Evolutionary conservation across 2,888 invertebrate species (phyloP).

Genomic region (Tachina grossa): DNA sequence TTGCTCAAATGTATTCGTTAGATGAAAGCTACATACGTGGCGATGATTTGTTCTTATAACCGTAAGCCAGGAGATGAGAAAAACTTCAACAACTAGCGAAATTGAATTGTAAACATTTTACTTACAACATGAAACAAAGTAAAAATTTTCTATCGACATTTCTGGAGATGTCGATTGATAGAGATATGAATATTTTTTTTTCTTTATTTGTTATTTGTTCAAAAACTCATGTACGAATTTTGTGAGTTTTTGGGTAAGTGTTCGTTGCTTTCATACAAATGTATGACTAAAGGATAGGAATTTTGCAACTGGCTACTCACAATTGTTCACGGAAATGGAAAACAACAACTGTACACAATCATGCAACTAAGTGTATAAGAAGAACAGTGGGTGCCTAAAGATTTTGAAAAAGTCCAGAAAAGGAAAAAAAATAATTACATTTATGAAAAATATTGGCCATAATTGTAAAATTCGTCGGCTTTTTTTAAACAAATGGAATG

Average conservation of each 20-base stretch:
- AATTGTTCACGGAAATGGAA: conserved; percentile 27
- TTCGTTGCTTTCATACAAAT: not conserved
- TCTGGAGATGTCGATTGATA: conserved; percentile 12
- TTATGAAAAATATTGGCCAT: too few species aligned
- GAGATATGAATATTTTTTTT: conserved; percentile 3
- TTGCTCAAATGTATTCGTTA: not conserved
- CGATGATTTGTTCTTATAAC: conserved; percentile 7
- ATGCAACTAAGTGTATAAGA: not conserved
- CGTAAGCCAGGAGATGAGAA: not conserved
- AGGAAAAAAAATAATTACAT: not conserved
- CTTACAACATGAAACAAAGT: not conserved
- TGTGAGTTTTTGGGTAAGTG: not conserved
- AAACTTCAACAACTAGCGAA: conserved; percentile 3
- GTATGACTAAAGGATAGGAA: conserved; percentile 14
- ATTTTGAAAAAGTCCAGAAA: not conserved
- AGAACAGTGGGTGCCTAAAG: not conserved
- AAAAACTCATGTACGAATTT: conserved; percentile 13
- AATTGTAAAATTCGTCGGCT: too few species aligned
- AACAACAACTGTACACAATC: conserved; percentile 3
- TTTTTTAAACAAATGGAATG: too few species aligned
- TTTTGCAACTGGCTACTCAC: conserved; percentile 30
- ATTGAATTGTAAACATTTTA: conserved; percentile 53
- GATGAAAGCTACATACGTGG: conserved; percentile 34
- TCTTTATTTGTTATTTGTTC: conserved; percentile 5
- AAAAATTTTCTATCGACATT: not conserved